phyloP scores from a whole-genome alignment of 2,888 invertebrate species.

The Fissipunctia ypsillon region DNA sequence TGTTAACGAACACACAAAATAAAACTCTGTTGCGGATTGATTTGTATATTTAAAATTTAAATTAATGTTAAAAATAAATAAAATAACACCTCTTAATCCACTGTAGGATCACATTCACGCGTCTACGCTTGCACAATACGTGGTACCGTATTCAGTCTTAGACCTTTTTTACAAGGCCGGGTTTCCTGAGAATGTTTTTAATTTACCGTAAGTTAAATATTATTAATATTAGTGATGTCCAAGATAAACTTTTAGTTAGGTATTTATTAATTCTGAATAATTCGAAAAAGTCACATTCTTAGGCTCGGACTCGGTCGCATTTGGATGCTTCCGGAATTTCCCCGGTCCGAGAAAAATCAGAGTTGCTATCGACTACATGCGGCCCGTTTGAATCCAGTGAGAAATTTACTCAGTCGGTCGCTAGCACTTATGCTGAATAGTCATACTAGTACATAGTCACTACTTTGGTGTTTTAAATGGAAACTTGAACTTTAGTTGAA shows the following conservation, averaged over 20 bases:
- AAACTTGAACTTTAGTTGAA: no score
- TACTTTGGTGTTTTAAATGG: no score
- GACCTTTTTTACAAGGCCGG: neutral
- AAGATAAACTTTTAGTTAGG: neutral
- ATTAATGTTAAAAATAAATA: neutral
- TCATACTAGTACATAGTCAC: no score
- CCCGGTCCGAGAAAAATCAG: no score
- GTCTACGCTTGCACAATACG: neutral
- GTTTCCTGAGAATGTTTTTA: neutral
- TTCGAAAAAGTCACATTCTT: neutral
- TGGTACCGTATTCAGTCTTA: no score
- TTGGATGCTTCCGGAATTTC: no score
- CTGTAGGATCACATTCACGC: neutral
- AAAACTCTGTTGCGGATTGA: neutral
- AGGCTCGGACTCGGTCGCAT: no score
- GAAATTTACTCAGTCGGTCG: no score
- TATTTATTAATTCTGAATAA: neutral
- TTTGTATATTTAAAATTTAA: neutral
- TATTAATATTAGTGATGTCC: no score
- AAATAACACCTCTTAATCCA: neutral
- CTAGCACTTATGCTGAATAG: no score
- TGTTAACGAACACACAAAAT: constrained; percentile 75
- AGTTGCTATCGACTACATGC: no score
- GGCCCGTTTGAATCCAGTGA: no score
- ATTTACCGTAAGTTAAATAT: neutral